phyloP scores from a whole-genome alignment of 2,113 vertebrate species.

The Saccopteryx bilineata region DNA sequence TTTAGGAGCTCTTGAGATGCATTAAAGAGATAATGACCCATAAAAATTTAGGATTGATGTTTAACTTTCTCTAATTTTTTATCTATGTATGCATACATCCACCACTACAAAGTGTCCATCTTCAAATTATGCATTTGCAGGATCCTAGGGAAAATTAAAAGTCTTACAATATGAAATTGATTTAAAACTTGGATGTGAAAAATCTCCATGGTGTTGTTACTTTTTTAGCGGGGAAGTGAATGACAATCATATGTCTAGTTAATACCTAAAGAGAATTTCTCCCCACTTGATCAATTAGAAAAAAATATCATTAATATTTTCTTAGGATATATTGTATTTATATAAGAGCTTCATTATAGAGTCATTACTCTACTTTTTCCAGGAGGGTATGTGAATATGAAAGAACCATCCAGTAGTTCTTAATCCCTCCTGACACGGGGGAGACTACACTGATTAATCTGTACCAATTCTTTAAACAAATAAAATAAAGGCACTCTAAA shows the following conservation, averaged over 20 bases:
- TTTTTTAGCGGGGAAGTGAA: constrained; percentile 52
- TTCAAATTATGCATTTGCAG: constrained; percentile 59
- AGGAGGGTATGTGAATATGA: constrained; percentile 53
- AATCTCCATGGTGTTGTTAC: constrained; percentile 48
- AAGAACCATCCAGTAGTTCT: constrained; percentile 11
- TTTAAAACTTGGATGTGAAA: constrained; percentile 71
- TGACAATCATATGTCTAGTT: constrained; percentile 58
- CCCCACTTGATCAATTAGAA: constrained; percentile 72
- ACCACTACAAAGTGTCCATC: constrained; percentile 36
- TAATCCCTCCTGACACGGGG: constrained; percentile 26
- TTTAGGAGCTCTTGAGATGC: constrained; percentile 69
- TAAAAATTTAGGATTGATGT: constrained; percentile 62
- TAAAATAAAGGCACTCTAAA: constrained; percentile 56
- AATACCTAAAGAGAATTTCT: constrained; percentile 71
- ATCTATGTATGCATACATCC: background rate
- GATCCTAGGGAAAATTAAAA: constrained; percentile 62
- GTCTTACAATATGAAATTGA: constrained; percentile 59
- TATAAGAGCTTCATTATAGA: constrained; percentile 70
- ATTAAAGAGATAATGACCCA: constrained; percentile 75
- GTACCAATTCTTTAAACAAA: constrained; percentile 51
- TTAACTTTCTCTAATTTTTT: constrained; percentile 66
- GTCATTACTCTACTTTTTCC: constrained; percentile 66
- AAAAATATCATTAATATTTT: constrained; percentile 68
- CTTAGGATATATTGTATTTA: constrained; percentile 63
- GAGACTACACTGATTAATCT: constrained; percentile 40